Evolutionary conservation across 2,797 vertebrate genomes (phyloP).

Genomic region (Pseudochirops cupreus): DNA sequence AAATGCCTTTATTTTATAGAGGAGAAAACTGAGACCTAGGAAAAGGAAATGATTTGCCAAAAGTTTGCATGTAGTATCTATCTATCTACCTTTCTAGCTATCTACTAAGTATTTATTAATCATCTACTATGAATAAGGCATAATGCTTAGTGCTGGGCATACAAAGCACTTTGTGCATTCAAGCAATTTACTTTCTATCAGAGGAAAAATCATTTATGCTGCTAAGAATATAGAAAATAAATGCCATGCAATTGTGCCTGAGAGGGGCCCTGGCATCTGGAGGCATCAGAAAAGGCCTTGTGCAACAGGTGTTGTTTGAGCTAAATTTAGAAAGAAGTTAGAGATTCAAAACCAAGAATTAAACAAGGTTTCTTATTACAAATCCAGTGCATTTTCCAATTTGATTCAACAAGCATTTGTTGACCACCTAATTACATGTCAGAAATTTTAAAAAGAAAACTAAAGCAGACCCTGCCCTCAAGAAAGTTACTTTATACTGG

Average conservation of each 20-base stretch:
- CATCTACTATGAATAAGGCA: background rate
- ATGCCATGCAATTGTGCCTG: background rate
- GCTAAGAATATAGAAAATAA: background rate
- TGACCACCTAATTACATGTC: background rate
- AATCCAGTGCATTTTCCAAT: background rate
- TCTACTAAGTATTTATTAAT: background rate
- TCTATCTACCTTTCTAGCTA: background rate
- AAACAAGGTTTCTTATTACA: background rate
- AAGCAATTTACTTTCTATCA: background rate
- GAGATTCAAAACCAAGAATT: background rate
- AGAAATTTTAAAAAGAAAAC: background rate
- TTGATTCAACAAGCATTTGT: background rate
- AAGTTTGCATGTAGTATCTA: background rate
- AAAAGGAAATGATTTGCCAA: background rate
- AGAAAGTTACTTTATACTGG: background rate
- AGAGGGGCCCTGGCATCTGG: background rate
- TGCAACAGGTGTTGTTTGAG: background rate
- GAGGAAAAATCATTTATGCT: background rate
- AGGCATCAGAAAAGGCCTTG: background rate
- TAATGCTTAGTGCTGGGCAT: background rate
- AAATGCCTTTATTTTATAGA: background rate
- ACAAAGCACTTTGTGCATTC: background rate
- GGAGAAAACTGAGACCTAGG: background rate
- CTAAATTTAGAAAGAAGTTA: background rate
- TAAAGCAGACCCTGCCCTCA: background rate